phyloP scores from a whole-genome alignment of 2,113 vertebrate species.

The Saguinus imperator region DNA sequence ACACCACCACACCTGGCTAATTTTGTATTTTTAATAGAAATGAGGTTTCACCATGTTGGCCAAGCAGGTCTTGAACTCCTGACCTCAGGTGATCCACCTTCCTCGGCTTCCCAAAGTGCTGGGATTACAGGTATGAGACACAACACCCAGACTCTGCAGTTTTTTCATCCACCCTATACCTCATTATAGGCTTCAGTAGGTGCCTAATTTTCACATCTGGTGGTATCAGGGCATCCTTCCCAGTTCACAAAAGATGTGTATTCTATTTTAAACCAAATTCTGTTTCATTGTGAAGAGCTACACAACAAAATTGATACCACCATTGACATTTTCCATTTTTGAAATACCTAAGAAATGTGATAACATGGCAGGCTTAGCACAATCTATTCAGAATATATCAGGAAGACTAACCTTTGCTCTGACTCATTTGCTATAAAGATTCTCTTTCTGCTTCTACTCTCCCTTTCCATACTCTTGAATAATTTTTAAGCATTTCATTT shows the following conservation, averaged over 20 bases:
- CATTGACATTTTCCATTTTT: constrained; percentile 45
- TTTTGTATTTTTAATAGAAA: too few relatives aligned
- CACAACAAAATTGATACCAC: background rate
- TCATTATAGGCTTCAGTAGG: background rate
- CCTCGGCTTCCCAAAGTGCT: too few relatives aligned
- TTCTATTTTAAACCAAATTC: background rate
- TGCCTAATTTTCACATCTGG: background rate
- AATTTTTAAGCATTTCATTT: constrained; percentile 64
- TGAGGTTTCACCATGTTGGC: too few relatives aligned
- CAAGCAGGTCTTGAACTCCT: too few relatives aligned
- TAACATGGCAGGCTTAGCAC: background rate
- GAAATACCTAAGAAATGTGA: constrained; percentile 44
- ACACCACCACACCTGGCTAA: too few relatives aligned
- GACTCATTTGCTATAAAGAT: background rate
- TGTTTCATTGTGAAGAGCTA: background rate
- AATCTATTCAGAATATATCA: constrained; percentile 34
- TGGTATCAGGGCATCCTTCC: background rate
- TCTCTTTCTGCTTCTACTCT: background rate
- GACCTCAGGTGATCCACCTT: too few relatives aligned
- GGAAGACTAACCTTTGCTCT: constrained; percentile 23
- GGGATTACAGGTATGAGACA: too few relatives aligned
- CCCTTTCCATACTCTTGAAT: constrained; percentile 38
- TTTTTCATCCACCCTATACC: background rate
- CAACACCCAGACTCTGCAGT: background rate
- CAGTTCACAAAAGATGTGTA: background rate